Evolutionary conservation across 1,140 invertebrate species (phyloP), one percentile per base, ranked within the genome.

Genomic region (Cheumatopsyche charites): DNA sequence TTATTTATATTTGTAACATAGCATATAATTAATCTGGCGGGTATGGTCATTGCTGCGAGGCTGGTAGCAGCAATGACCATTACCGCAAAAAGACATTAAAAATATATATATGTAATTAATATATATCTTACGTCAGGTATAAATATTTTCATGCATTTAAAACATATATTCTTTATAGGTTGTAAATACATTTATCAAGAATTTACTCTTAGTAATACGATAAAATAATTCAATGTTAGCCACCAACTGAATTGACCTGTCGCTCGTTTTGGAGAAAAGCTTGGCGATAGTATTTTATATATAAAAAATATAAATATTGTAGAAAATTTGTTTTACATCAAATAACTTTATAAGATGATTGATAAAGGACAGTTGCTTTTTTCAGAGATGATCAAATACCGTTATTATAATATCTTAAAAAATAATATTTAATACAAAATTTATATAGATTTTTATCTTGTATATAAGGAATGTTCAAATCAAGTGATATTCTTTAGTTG

Each of bases 141-240:
- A 75, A 72, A 75, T 75, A 75, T 68, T 66, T 75, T 75, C 55
- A 72, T 75, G 73, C 73, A 71, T 71, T 21, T 71, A 42, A 17
- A 63, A 63, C 62, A 63, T 63, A 63, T 21, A 42, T 42, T 29
- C 42, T 42, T 23, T 63, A 6, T 41, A 63, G 11, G 15, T 73
- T 69, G 67, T 73, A 74, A 68, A 74, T 71, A 74, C 62, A n/a
- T 74, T 71, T 66, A 68, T 70, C 66, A 74, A 62, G 70, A 65
- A 65, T 74, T 71, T 66, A 72, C 52, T 23, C 58, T 73, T 74
- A 67, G 62, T 62, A 43, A 71, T 71, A 74, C 69, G 42, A 68
- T 74, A 69, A 71, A 74, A 67, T 70, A 67, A 69, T 73, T 73
- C 9, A 52, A 21, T 36, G 11, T 66, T 72, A 70, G 70, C 70